Conservation (phyloP, 1,140 invertebrate species). For the Diabrotica undecimpunctata region DNA sequence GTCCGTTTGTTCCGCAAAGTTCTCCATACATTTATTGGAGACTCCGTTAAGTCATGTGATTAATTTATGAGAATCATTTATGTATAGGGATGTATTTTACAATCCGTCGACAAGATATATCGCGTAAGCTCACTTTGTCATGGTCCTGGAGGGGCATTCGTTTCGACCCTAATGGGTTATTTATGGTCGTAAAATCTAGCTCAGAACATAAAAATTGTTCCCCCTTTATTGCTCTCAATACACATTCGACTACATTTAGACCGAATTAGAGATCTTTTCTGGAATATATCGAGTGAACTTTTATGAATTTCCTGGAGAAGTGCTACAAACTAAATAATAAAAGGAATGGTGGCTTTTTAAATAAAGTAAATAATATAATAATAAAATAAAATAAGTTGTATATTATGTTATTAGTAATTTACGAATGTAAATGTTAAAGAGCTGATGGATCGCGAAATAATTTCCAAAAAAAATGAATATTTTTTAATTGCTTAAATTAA, state of each 20-base stretch:
- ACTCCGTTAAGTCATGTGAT: background rate
- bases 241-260: too few relatives aligned
- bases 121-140: slow-evolving; percentile 14
- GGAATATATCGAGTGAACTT: background rate
- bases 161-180: slow-evolving; percentile 18
- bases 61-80: slow-evolving; percentile 1
- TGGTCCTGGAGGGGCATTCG: slow-evolving; percentile 14
- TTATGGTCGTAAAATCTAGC: slow-evolving; percentile 18
- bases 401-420: too few relatives aligned
- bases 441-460: too few relatives aligned
- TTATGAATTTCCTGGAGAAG: background rate
- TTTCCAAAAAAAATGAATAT: too few relatives aligned
- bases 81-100: slow-evolving; percentile 9
- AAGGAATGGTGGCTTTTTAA: too few relatives aligned
- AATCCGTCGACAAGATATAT: slow-evolving; percentile 16
- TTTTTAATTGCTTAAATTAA: too few relatives aligned
- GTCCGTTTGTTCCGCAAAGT: too few relatives aligned
- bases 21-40: too few relatives aligned
- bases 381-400: too few relatives aligned
- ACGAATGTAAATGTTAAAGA: too few relatives aligned
- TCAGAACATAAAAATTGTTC: slow-evolving; percentile 5
- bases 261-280: background rate
- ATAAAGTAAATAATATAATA: too few relatives aligned
- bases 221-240: slow-evolving; percentile 12
- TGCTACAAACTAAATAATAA: too few relatives aligned